Base-by-base conservation (phyloP, 2,888 invertebrate genomes). In the Galerucella calmariensis region DNA sequence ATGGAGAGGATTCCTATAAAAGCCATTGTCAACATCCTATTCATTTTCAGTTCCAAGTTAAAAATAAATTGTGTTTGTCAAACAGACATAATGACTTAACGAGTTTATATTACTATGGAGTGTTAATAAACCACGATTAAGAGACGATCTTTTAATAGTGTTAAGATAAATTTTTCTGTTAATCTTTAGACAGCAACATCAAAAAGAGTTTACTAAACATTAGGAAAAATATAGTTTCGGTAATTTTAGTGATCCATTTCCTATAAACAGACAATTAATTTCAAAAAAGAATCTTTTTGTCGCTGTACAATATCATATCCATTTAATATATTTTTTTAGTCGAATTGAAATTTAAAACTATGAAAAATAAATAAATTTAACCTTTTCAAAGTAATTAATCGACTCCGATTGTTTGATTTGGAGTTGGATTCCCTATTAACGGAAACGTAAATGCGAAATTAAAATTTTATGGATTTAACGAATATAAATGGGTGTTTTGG, bases 61-160 rank as follows among this genome's bases (percentile, higher is more conserved):
- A 71, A 71, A 71, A 71, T 71, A 71, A 71, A 71, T 62, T 12
- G 16, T 70, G 70, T 71, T 71, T 71, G 71, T 71, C 66, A 66
- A 71, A 71, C 66, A 71, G 35, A 65, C 58, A 71, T 71, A 66
- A 71, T 71, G 66, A 71, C 66, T 71, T 71, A 66, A 58, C 66
- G 71, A 71, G 65, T 63, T 71, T 53, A 66, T 71, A 66, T 66
- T 71, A 58, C 66, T 56, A 56, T 66, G 66, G 70, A 70, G 70
- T 61, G 69, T 69, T 69, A 69, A 69, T 70, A 66, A 66, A 71
- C 58, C 58, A 71, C 66, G 44, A 71, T 71, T 66, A 66, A 71
- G 58, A 66, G 71, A 71, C 27, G 58, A 44, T 70, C 71, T 66
- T 58, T 71, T 65, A 66, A 71, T 71, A 71, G 71, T 58, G 58